Base-by-base conservation (phyloP, 2,888 invertebrate species). In the Allacma fusca region DNA sequence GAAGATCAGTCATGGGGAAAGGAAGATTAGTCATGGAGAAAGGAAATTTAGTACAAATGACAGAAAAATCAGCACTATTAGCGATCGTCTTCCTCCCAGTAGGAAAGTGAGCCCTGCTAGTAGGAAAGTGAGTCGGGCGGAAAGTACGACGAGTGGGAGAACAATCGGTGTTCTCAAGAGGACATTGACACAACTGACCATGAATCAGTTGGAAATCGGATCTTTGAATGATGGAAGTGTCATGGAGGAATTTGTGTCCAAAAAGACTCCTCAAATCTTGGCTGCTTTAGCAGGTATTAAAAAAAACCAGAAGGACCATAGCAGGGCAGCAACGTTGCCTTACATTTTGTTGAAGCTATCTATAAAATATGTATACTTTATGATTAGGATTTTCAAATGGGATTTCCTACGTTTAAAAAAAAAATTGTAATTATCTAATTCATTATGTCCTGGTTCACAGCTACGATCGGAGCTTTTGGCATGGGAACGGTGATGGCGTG, bases 401-500 rank as follows among this genome's bases (percentile, higher is more conserved):
- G n/a, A n/a, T n/a, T n/a, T n/a, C n/a, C n/a, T n/a, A n/a, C n/a
- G n/a, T n/a, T n/a, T n/a, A n/a, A n/a, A n/a, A n/a, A n/a, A n/a
- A n/a, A n/a, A n/a, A n/a, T n/a, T n/a, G n/a, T n/a, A n/a, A n/a
- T n/a, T n/a, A n/a, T n/a, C n/a, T n/a, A n/a, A n/a, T n/a, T n/a
- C n/a, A n/a, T n/a, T n/a, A n/a, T n/a, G n/a, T n/a, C n/a, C n/a
- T n/a, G n/a, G n/a, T n/a, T n/a, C 67, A 12, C 40, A 82, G 82
- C 81, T 21, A 80, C 81, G 12, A 44, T 82, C 21, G 79, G 81
- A 43, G 81, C 80, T 9, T 81, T 83, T 40, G 81, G 79, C 68
- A 79, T 81, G 79, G 83, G 83, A 34, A 81, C 83, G 21, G 80
- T 81, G 7, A 78, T 81, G 71, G 81, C 78, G 0, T 83, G 78